Conservation (phyloP, 2,888 invertebrate genomes). For the Amblyjoppa proteus region DNA sequence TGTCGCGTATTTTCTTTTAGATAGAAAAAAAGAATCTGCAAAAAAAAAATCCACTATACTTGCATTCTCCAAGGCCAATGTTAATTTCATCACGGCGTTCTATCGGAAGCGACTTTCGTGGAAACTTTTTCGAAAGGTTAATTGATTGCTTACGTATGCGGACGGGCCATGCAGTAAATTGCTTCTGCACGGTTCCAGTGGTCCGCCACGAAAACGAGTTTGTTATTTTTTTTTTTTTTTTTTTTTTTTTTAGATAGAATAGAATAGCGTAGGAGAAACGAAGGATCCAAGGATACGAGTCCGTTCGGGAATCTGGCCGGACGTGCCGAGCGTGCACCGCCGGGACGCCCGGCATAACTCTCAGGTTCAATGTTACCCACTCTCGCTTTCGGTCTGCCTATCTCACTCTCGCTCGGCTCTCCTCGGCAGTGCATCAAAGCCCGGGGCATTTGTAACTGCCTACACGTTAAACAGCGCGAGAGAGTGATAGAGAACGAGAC, state of each 20-base stretch:
- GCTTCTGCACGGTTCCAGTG: not conserved
- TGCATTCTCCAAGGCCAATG: not conserved
- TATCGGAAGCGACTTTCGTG: not conserved
- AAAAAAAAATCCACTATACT: not conserved
- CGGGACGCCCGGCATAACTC: constrained; percentile 51
- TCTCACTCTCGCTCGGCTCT: constrained; percentile 44
- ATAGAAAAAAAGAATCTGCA: too few species aligned
- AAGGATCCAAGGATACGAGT: constrained; percentile 57
- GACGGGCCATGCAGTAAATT: not conserved
- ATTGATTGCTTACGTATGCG: not conserved
- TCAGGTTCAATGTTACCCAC: constrained; percentile 78
- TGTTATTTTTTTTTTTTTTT: not conserved
- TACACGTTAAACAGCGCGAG: constrained; percentile 42
- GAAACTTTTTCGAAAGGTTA: not conserved
- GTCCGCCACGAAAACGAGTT: not conserved
- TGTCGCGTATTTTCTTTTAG: too few species aligned
- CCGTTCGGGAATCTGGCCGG: constrained; percentile 37
- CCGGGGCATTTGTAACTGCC: constrained; percentile 39
- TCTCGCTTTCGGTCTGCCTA: constrained; percentile 78
- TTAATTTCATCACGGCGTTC: not conserved
- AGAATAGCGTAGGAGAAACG: constrained; percentile 29
- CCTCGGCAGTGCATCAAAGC: constrained; percentile 56
- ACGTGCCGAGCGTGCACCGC: constrained; percentile 40
- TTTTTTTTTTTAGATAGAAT: not conserved
- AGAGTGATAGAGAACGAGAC: not conserved